Evolutionary conservation across 1,140 invertebrate species (phyloP).

Genomic region (Drosophila orena): DNA sequence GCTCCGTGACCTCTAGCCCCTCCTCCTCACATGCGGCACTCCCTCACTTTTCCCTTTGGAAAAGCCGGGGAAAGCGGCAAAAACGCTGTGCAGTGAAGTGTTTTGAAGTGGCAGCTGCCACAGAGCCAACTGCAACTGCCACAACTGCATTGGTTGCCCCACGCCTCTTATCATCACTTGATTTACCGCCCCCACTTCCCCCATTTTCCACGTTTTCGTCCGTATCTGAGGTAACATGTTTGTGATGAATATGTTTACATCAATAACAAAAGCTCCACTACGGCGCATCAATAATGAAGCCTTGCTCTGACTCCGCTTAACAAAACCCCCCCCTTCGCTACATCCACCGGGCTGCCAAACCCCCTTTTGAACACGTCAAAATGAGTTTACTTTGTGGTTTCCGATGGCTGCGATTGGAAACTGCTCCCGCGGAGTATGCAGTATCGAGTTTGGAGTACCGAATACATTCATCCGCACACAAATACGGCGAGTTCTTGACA

Average conservation of each 20-base stretch:
- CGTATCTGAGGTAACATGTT: constrained; percentile 33
- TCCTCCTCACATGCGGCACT: neutral
- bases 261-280: constrained; percentile 64
- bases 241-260: constrained; percentile 80
- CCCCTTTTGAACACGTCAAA: constrained; percentile 62
- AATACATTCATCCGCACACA: constrained; percentile 5
- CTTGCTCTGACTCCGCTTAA: constrained; percentile 31
- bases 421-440: constrained; percentile 27
- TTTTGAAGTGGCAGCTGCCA: constrained; percentile 68
- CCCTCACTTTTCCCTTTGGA: neutral
- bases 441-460: constrained; percentile 6
- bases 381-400: constrained; percentile 77
- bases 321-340: neutral
- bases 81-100: constrained; percentile 71
- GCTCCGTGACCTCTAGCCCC: constrained; percentile 22
- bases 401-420: constrained; percentile 55
- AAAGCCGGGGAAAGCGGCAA: constrained; percentile 14
- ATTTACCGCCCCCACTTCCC: constrained; percentile 2
- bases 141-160: constrained; percentile 23
- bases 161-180: constrained; percentile 19
- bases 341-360: neutral
- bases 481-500: constrained; percentile 33
- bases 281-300: constrained; percentile 70
- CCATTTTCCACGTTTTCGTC: neutral
- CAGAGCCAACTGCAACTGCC: constrained; percentile 32